phyloP scores from a whole-genome alignment of 1,140 invertebrate genomes.

The Hyles vespertilio region DNA sequence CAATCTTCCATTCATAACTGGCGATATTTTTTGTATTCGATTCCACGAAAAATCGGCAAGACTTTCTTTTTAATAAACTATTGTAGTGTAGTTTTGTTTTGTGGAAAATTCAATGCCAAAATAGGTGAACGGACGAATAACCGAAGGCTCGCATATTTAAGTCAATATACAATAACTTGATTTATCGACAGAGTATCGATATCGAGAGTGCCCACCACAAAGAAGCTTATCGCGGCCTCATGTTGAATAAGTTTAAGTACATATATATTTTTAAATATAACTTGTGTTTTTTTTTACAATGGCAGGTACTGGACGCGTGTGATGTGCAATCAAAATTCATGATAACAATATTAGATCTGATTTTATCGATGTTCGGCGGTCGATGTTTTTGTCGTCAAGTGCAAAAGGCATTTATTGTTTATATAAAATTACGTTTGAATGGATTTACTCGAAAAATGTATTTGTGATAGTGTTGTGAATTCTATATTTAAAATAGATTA shows the following conservation, averaged over 20 bases:
- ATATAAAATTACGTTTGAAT: no score
- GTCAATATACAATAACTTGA: no score
- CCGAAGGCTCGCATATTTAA: no score
- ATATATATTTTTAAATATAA: conserved; percentile 2
- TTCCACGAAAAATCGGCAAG: no score
- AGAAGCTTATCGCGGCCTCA: conserved; percentile 14
- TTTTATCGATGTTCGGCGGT: conserved; percentile 5
- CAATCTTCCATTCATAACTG: no score
- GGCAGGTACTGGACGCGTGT: conserved; percentile 31
- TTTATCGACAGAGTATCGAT: not conserved
- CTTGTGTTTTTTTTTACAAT: conserved; percentile 24
- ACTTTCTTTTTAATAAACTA: no score
- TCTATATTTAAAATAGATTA: not conserved
- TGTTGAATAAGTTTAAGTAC: conserved; percentile 44
- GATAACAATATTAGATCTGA: conserved; percentile 50
- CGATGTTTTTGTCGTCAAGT: not conserved
- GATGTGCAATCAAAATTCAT: conserved; percentile 52
- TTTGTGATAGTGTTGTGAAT: no score
- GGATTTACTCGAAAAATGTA: no score
- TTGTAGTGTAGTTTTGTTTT: no score
- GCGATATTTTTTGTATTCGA: no score
- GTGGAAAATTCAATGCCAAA: no score
- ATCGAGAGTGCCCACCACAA: not conserved
- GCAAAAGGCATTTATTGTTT: not conserved
- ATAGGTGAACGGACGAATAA: no score